Evolutionary conservation across 1,140 invertebrate genomes (phyloP).

Genomic region (Dermatophagoides farinae): DNA sequence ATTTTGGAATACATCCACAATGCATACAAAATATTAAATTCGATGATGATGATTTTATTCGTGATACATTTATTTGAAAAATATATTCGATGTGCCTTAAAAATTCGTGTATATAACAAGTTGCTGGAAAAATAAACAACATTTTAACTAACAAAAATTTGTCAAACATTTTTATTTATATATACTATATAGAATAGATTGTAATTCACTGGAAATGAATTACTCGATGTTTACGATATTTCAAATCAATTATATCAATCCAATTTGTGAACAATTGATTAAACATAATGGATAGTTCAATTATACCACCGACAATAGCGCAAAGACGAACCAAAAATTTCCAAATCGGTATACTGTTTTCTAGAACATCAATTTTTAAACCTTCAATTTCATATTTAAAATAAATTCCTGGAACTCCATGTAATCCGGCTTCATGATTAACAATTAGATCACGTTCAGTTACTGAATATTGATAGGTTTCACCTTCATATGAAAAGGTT

Average conservation of each 20-base stretch:
- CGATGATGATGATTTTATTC: no score
- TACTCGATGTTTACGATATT: not conserved
- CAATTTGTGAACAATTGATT: not conserved
- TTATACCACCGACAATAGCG: slow-evolving; percentile 73
- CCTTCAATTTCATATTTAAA: slow-evolving; percentile 84
- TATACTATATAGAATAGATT: no score
- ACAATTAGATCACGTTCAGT: slow-evolving; percentile 57
- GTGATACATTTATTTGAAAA: no score
- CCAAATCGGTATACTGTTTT: slow-evolving; percentile 45
- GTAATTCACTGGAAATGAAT: not conserved
- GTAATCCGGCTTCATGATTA: slow-evolving; percentile 48
- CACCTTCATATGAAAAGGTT: slow-evolving; percentile 32
- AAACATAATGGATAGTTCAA: slow-evolving; percentile 47
- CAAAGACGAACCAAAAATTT: slow-evolving; percentile 66
- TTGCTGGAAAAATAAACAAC: no score
- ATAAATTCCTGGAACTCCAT: slow-evolving; percentile 78
- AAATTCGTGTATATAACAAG: no score
- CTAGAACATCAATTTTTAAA: slow-evolving; percentile 58
- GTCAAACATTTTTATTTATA: not conserved
- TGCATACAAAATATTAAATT: no score
- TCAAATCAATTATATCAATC: not conserved
- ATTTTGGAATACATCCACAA: no score
- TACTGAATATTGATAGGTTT: slow-evolving; percentile 80
- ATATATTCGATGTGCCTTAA: no score
- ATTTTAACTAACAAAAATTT: no score